Evolutionary conservation across 1,140 invertebrate genomes (phyloP).

Genomic region (Aporrectodea caliginosa): DNA sequence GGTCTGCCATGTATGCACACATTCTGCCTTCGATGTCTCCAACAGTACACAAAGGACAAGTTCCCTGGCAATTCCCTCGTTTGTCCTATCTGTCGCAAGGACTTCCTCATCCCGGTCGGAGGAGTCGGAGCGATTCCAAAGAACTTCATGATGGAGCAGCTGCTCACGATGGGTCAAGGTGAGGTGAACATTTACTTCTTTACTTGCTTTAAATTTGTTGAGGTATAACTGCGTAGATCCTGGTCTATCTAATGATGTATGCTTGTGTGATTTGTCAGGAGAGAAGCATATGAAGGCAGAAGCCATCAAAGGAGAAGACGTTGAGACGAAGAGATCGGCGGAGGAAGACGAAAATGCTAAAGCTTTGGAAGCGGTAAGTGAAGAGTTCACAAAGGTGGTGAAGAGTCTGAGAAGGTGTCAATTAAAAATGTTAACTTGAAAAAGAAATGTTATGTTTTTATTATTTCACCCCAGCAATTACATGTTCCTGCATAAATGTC

Average conservation of each 20-base stretch:
- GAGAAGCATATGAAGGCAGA: neutral
- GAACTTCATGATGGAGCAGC: conserved; percentile 23
- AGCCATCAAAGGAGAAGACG: neutral
- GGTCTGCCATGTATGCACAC: conserved; percentile 24
- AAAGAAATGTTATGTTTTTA: too few relatives aligned
- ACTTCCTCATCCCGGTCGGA: conserved; percentile 9
- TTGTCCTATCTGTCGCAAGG: conserved; percentile 21
- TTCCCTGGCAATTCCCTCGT: conserved; percentile 2
- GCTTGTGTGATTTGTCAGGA: neutral
- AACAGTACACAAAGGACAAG: conserved; percentile 3
- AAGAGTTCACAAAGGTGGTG: too few relatives aligned
- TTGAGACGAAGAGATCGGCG: neutral
- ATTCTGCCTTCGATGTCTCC: conserved; percentile 25
- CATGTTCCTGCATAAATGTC: too few relatives aligned
- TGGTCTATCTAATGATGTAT: too few relatives aligned
- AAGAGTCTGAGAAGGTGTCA: too few relatives aligned
- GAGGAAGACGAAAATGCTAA: neutral
- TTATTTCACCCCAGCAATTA: too few relatives aligned
- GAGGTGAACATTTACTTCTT: neutral
- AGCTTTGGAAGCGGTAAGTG: neutral
- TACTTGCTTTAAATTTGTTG: neutral
- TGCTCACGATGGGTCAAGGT: neutral
- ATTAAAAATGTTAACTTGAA: too few relatives aligned
- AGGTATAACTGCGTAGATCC: neutral
- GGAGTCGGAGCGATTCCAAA: conserved; percentile 17